These are phyloP conservation scores for Meghimatium bilineatum DNA, from an alignment of 2,888 invertebrate genomes.

Conservation along the genomic window DNA sequence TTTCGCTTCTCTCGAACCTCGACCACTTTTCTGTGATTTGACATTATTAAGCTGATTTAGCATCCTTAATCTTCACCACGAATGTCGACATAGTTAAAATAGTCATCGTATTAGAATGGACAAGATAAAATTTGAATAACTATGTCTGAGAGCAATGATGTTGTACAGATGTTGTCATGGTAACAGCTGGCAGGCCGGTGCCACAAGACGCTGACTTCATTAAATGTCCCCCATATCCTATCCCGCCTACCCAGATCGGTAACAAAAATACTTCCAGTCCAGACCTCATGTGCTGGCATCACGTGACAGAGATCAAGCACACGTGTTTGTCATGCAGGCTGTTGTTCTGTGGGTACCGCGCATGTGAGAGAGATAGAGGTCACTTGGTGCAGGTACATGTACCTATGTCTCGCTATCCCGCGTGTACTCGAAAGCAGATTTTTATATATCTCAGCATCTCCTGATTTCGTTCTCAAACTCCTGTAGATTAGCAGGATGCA, in stretches of 20 bases:
- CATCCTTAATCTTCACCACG: too few species aligned
- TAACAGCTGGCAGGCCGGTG: background rate
- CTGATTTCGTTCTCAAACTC: too few species aligned
- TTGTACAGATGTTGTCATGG: background rate
- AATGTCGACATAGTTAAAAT: too few species aligned
- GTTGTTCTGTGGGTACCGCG: background rate
- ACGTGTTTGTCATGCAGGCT: background rate
- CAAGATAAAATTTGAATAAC: too few species aligned
- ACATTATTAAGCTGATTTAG: too few species aligned
- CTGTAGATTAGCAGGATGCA: too few species aligned
- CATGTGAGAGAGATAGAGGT: background rate
- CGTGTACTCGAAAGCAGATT: too few species aligned
- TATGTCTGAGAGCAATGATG: background rate
- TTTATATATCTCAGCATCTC: too few species aligned
- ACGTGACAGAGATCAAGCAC: background rate
- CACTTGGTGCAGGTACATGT: background rate
- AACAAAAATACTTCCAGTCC: background rate
- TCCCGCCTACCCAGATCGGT: background rate
- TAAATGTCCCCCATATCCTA: background rate
- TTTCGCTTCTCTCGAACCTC: too few species aligned
- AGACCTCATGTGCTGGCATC: conserved; percentile 5
- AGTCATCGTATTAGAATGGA: too few species aligned
- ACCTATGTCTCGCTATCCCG: background rate
- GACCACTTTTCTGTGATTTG: too few species aligned
- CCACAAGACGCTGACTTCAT: background rate